Conservation (phyloP, 1,140 invertebrate species). For the Macrobrachium nipponense region DNA sequence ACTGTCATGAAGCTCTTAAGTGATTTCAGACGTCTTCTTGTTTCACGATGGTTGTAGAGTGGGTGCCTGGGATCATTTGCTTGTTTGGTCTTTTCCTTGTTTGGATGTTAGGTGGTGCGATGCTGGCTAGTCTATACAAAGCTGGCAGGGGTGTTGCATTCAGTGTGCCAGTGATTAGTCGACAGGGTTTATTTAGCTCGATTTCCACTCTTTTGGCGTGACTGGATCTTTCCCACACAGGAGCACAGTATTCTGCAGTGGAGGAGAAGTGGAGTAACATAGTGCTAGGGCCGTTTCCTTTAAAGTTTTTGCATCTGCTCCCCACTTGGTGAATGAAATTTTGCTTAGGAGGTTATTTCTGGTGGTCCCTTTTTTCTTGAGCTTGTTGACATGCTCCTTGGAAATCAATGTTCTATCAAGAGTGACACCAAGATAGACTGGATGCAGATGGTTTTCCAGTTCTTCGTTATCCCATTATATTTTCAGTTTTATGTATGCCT, state of each 20-base stretch:
- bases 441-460: neutral
- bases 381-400: constrained; percentile 7
- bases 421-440: constrained; percentile 11
- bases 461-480: neutral
- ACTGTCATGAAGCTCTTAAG: too few relatives aligned
- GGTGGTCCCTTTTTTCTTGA: neutral
- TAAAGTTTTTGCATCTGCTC: neutral
- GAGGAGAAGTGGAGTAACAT: too few relatives aligned
- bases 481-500: too few relatives aligned
- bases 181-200: too few relatives aligned
- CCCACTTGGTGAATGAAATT: neutral
- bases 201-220: too few relatives aligned
- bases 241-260: constrained; percentile 7
- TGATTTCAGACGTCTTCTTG: too few relatives aligned
- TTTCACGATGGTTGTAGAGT: too few relatives aligned
- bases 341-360: neutral
- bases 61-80: too few relatives aligned
- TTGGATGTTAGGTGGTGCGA: too few relatives aligned
- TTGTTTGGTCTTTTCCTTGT: too few relatives aligned
- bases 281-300: neutral
- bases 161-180: neutral
- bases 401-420: neutral
- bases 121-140: too few relatives aligned
- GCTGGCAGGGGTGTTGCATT: too few relatives aligned
- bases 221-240: neutral